These are phyloP conservation scores for Probaryconus sp. DNA, from an alignment of 1,140 invertebrate genomes.

Conservation along the genomic window DNA sequence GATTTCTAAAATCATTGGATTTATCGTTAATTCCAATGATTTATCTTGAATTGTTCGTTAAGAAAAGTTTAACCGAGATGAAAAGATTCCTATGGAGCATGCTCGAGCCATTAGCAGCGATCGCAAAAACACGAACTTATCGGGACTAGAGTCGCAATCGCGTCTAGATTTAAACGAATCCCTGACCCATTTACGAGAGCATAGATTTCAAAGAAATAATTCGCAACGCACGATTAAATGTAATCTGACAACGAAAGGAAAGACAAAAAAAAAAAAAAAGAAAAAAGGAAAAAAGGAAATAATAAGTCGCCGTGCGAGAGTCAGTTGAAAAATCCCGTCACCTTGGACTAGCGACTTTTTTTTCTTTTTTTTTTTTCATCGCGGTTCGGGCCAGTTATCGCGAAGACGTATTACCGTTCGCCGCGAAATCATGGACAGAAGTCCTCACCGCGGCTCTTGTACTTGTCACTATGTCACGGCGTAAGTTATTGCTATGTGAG, in stretches of 20 bases:
- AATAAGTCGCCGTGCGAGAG: background rate
- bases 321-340: constrained; percentile 48
- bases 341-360: constrained; percentile 42
- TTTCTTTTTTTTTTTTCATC: constrained; percentile 7
- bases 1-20: no score
- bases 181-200: constrained; percentile 41
- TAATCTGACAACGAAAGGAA: constrained; percentile 40
- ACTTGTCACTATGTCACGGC: constrained; percentile 46
- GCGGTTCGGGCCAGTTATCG: constrained; percentile 39
- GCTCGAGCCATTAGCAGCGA: no score
- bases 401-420: constrained; percentile 54
- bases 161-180: constrained; percentile 19
- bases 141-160: constrained; percentile 29
- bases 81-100: no score
- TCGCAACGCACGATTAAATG: constrained; percentile 33
- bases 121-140: constrained; percentile 19
- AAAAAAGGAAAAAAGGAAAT: background rate
- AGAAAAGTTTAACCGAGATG: no score
- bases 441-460: constrained; percentile 50
- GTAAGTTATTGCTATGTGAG: constrained; percentile 58
- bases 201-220: constrained; percentile 7
- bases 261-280: constrained; percentile 1
- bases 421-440: constrained; percentile 54
- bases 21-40: no score
- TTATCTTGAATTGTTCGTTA: no score